Percentiles rank a stretch among this genome's conserved stretches.
phyloP scores from a whole-genome alignment of 2,888 invertebrate species.

The Platycnemis pennipes region DNA sequence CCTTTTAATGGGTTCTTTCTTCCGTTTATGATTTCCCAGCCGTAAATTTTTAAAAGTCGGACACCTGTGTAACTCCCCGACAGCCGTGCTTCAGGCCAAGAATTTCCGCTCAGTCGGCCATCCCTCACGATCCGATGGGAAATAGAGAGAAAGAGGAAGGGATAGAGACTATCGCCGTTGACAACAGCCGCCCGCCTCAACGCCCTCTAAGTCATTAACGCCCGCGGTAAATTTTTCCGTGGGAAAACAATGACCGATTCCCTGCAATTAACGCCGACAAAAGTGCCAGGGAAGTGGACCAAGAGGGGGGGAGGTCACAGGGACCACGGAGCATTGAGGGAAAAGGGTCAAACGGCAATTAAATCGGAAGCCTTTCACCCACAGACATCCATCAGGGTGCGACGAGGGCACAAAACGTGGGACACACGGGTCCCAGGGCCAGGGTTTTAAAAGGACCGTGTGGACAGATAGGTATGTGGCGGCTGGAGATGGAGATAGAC shows the following conservation, averaged over 20 bases:
- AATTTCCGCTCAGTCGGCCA: too few species aligned
- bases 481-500: not conserved
- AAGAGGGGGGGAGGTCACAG: not conserved
- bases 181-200: not conserved
- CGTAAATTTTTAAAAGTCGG: not conserved
- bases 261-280: not conserved
- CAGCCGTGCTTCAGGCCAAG: not conserved
- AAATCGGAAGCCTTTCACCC: slow-evolving; percentile 29
- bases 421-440: not conserved
- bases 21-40: not conserved
- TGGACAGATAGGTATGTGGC: not conserved
- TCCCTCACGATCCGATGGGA: too few species aligned
- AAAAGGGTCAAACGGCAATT: not conserved
- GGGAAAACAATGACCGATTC: slow-evolving; percentile 7
- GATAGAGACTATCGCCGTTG: too few species aligned
- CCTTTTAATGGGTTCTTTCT: not conserved
- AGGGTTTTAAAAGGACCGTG: not conserved
- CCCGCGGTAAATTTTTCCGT: not conserved
- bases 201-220: not conserved
- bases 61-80: not conserved
- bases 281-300: not conserved
- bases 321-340: not conserved
- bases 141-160: too few species aligned
- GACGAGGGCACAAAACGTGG: not conserved
- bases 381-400: not conserved